These are phyloP conservation scores for Gobius niger DNA, from an alignment of 2,113 vertebrate species.

Conservation along the genomic window DNA sequence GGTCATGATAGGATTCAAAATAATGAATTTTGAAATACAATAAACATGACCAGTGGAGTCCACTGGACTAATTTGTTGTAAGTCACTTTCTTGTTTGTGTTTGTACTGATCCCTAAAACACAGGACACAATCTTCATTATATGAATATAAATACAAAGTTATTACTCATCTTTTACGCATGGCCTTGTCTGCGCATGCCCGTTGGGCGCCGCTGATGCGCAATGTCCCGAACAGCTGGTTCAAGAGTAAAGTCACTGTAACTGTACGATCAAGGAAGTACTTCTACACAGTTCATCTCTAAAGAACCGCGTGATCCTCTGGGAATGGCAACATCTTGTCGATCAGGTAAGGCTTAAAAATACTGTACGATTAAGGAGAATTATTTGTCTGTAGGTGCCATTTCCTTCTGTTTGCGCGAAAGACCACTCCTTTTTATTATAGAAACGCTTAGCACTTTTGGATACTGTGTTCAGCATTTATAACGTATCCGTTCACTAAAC, in stretches of 20 bases:
- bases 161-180: too few species aligned
- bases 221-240: not conserved
- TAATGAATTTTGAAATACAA: not conserved
- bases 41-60: not conserved
- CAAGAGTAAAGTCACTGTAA: conserved; percentile 30
- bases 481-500: not conserved
- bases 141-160: too few species aligned
- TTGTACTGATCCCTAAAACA: too few species aligned
- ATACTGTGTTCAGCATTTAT: not conserved
- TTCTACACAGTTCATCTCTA: not conserved
- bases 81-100: too few species aligned
- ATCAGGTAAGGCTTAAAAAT: conserved; percentile 39
- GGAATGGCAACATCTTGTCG: conserved; percentile 46
- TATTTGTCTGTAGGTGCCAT: too few species aligned
- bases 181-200: not conserved
- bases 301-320: not conserved
- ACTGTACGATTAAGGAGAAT: too few species aligned
- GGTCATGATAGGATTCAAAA: not conserved
- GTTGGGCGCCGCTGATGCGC: not conserved
- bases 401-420: too few species aligned
- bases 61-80: too few species aligned
- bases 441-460: not conserved
- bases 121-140: too few species aligned
- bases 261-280: conserved; percentile 56
- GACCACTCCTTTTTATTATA: too few species aligned